Evolutionary conservation across 1,140 invertebrate genomes (phyloP).

Genomic region (Pachypeltis micranthus): DNA sequence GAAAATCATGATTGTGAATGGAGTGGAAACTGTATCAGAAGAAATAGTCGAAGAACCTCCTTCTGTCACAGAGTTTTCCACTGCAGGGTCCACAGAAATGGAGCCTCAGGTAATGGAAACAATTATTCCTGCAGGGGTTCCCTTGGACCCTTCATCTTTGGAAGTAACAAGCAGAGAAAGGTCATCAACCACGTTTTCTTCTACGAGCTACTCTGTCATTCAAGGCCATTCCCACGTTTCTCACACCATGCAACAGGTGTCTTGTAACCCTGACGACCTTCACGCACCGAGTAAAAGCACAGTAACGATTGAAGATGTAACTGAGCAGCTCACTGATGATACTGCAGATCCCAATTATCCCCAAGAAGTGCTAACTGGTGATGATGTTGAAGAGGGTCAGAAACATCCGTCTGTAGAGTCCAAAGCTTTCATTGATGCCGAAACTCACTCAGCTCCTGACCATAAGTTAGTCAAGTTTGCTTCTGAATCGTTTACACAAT

Average conservation of each 20-base stretch:
- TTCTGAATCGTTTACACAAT: too few species aligned
- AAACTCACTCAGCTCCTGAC: too few species aligned
- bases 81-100: neutral
- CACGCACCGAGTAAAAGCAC: neutral
- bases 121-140: neutral
- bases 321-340: neutral
- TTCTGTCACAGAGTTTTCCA: neutral
- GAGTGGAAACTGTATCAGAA: constrained; percentile 67
- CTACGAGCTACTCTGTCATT: neutral
- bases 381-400: too few species aligned
- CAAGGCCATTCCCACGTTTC: neutral
- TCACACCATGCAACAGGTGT: neutral
- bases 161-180: neutral
- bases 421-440: too few species aligned
- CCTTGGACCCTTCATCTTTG: neutral
- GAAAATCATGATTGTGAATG: constrained; percentile 62
- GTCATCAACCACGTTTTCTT: neutral
- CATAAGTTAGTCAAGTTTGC: too few species aligned
- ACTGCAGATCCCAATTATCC: too few species aligned
- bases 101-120: neutral
- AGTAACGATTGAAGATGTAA: neutral
- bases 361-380: too few species aligned
- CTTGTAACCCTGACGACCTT: neutral
- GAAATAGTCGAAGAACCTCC: constrained; percentile 65
- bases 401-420: too few species aligned